Evolutionary conservation across 1,140 invertebrate species (phyloP), one percentile per base, ranked within the genome.

Genomic region (Halotydeus destructor): DNA sequence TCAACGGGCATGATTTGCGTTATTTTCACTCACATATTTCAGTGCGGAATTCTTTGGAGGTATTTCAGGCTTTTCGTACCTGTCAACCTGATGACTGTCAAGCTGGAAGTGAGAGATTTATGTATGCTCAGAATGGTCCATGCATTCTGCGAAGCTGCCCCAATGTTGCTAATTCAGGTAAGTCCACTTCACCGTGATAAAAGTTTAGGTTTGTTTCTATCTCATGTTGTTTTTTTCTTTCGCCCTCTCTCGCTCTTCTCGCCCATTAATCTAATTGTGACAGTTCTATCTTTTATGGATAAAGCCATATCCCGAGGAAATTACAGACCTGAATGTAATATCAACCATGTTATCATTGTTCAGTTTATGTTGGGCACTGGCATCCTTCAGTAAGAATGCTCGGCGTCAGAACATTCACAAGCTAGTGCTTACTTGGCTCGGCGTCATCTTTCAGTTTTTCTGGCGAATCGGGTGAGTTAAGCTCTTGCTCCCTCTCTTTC

Each of bases 331-430:
- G 39, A 76, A 78, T 48, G 69, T 76, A 32, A 77, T 86, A n/a
- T 80, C 80, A 0, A 74, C 76, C 3, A 68, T 72, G 1, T 61
- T 84, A 5, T 81, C 78, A 2, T 59, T 88, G 3, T 77, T 85
- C 62, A 80, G 74, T 44, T 74, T 84, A 18, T 83, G 79, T 53
- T 88, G 83, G 83, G 76, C 80, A 18, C 63, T 89, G 16, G 81
- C 82, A 14, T 84, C 79, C 41, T 88, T 84, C 57, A 81, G 76
- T 53, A 84, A 85, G 60, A 78, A 83, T 56, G 72, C 82, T n/a
- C 61, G 76, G 1, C 58, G 72, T 47, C 69, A 75, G 50, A 81
- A 82, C 57, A 70, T 84, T 1, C 78, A 85, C 55, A 68, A 76
- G 41, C 64, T 85, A 2, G 78, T 85, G 1, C 63, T 86, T 2